Percentiles rank a stretch among this genome's conserved stretches.
phyloP scores from a whole-genome alignment of 2,888 invertebrate species.

The Gymnocheta viridis region DNA sequence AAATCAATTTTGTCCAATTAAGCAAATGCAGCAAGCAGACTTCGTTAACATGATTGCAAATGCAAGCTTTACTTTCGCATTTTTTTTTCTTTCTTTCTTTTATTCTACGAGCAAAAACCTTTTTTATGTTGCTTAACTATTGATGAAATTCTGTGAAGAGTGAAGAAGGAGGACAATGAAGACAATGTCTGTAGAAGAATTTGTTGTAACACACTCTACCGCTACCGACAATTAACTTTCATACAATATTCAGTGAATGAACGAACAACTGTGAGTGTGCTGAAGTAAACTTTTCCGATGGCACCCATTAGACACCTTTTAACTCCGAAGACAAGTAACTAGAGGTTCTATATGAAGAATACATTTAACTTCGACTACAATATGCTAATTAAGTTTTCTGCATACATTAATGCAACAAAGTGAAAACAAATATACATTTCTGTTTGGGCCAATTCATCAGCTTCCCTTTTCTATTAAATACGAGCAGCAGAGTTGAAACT shows the following conservation, averaged over 20 bases:
- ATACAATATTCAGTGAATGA: slow-evolving; percentile 22
- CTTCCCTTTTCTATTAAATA: neutral
- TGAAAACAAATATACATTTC: neutral
- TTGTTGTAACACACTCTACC: slow-evolving; percentile 20
- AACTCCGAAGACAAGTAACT: slow-evolving; percentile 8
- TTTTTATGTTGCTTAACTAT: neutral
- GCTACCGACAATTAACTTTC: slow-evolving; percentile 27
- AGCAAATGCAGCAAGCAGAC: slow-evolving; percentile 34
- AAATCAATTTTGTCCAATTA: slow-evolving; percentile 61
- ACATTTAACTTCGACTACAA: slow-evolving; percentile 3
- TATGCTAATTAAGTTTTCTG: slow-evolving; percentile 32
- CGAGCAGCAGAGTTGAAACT: neutral
- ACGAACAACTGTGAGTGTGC: neutral
- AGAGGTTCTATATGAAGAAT: slow-evolving; percentile 12
- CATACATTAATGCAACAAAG: neutral
- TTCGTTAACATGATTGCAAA: slow-evolving; percentile 41
- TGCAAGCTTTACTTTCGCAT: neutral
- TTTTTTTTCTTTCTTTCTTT: neutral
- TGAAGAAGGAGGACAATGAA: neutral
- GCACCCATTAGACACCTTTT: slow-evolving; percentile 43
- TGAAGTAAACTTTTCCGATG: slow-evolving; percentile 1
- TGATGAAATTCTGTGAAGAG: neutral
- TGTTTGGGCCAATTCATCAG: neutral
- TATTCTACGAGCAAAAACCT: neutral
- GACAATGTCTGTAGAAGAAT: neutral